phyloP scores from a whole-genome alignment of 64 coral and sea anemone genomes.

The Stichodactyla helianthus region DNA sequence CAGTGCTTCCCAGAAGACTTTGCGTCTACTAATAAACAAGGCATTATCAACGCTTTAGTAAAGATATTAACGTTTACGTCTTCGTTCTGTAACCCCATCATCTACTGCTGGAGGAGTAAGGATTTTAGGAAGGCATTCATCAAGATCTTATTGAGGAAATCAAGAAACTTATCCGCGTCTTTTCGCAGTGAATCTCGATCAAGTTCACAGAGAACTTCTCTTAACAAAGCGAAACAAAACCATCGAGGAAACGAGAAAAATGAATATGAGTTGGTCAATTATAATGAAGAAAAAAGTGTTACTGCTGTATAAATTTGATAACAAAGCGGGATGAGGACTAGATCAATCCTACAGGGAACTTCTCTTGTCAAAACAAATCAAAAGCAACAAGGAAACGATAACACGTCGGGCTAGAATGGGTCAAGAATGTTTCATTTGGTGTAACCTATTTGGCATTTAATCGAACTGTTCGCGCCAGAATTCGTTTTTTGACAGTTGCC shows the following conservation, averaged over 20 bases:
- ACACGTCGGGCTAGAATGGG: too few relatives aligned
- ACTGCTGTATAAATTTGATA: too few relatives aligned
- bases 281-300: too few relatives aligned
- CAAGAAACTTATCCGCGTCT: conserved; percentile 38
- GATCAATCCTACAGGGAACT: too few relatives aligned
- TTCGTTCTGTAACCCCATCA: conserved; percentile 87
- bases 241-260: background rate
- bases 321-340: too few relatives aligned
- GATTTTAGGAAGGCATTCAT: conserved; percentile 80
- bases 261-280: background rate
- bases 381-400: too few relatives aligned
- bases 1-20: conserved; percentile 61
- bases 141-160: conserved; percentile 39
- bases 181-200: conserved; percentile 18
- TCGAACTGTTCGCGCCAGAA: too few relatives aligned
- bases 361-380: too few relatives aligned
- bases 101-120: conserved; percentile 90
- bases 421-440: too few relatives aligned
- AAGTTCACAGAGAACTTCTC: background rate
- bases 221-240: background rate
- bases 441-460: too few relatives aligned
- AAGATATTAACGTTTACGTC: conserved; percentile 84
- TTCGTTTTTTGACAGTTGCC: too few relatives aligned
- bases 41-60: conserved; percentile 67
- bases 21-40: conserved; percentile 11